Conservation (phyloP, 2,797 vertebrate species). For the Cephalopachus bancanus region DNA sequence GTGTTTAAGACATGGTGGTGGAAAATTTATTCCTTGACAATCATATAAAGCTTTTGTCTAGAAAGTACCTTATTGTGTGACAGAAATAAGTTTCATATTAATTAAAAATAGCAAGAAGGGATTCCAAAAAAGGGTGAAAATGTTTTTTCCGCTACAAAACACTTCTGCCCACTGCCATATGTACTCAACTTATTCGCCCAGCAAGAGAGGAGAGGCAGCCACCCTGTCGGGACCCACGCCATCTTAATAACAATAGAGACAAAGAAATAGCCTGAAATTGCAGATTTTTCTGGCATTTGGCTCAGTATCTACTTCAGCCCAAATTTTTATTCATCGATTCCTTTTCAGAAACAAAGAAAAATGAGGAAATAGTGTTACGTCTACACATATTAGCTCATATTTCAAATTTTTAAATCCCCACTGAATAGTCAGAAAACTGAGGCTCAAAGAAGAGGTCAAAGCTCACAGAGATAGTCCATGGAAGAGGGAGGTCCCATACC, state of each 20-base stretch:
- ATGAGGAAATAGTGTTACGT: background rate
- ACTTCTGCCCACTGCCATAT: conserved; percentile 22
- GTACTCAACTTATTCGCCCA: background rate
- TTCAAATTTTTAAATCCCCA: background rate
- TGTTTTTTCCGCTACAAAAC: conserved; percentile 29
- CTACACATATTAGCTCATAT: background rate
- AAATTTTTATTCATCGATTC: conserved; percentile 15
- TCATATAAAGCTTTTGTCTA: conserved; percentile 40
- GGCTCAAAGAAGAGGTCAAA: background rate
- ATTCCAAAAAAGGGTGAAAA: background rate
- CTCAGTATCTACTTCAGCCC: background rate
- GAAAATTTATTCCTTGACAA: conserved; percentile 44
- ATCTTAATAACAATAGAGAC: background rate
- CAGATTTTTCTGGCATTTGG: background rate
- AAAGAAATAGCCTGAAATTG: background rate
- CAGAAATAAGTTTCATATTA: conserved; percentile 64
- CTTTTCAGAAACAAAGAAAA: conserved; percentile 40
- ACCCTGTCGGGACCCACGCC: background rate
- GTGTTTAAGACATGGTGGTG: background rate
- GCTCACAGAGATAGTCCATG: background rate
- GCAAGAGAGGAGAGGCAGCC: background rate
- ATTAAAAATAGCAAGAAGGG: conserved; percentile 67
- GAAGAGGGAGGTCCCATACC: background rate
- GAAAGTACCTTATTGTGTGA: conserved; percentile 5
- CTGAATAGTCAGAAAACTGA: background rate